Evolutionary conservation across 2,888 invertebrate genomes (phyloP), one percentile per base, ranked within the genome.

Genomic region (Lapara coniferarum): DNA sequence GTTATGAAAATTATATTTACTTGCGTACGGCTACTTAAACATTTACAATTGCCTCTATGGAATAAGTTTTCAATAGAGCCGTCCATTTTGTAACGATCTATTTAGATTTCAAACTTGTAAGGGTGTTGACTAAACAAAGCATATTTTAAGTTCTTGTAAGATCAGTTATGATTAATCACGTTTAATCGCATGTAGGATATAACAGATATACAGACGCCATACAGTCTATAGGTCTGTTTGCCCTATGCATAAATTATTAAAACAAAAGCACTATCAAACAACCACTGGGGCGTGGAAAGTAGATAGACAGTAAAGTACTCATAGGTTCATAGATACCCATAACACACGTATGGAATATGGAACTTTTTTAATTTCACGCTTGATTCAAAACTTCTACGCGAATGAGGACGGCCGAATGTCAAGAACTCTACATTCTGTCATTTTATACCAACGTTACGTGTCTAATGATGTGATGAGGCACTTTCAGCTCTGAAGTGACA

Each of bases 281-380:
- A 70, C 76, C 77, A 83, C 75, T 78, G 81, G 70, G 75, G 77
- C 77, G 78, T 68, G 74, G 74, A 78, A 80, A 78, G 78, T 79
- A 79, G 77, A 73, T 72, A 66, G 66, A 66, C 73, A 76, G 75
- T 76, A 72, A 73, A 69, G 71, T 70, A 77, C 79, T 81, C 80
- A 79, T 79, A 80, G 80, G 80, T 81, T 76, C 79, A 80, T 80
- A 78, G 77, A 75, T 76, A 70, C 71, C 70, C 77, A 78, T 78
- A 78, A 75, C 78, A 75, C 73, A 75, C 71, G 80, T 76, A 80
- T 74, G 76, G 82, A 82, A 86, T 85, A 85, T 84, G 82, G 78
- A 91, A 90, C 88, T 92, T 91, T 92, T 92, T 91, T 92, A 91
- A 92, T 92, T 90, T 92, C 88, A 91, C 89, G 91, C 89, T 89